These are phyloP conservation scores for Lepus townsendii DNA, from an alignment of 2,797 vertebrate species.

Conservation along the genomic window DNA sequence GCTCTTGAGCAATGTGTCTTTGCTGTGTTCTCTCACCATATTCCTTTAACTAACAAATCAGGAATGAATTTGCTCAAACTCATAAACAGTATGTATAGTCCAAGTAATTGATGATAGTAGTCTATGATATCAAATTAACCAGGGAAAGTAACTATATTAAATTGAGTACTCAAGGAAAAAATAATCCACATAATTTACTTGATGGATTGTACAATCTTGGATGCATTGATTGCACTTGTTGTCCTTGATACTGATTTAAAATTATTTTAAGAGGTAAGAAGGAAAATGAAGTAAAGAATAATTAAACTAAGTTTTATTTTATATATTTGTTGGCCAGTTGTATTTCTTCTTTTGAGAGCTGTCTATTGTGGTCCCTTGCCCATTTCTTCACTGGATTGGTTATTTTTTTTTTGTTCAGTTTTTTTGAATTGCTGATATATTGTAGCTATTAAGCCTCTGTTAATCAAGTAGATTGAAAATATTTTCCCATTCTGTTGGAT, in stretches of 20 bases:
- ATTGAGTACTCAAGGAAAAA: not conserved
- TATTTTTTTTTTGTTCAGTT: too few species aligned
- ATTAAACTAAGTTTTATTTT: conserved; percentile 35
- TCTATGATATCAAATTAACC: not conserved
- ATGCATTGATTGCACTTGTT: not conserved
- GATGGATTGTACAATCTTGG: conserved; percentile 3
- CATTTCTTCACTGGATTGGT: too few species aligned
- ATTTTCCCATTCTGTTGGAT: too few species aligned
- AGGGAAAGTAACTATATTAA: conserved; percentile 7
- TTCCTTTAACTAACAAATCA: not conserved
- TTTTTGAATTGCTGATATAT: too few species aligned
- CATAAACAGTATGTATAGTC: not conserved
- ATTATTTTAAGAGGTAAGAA: conserved; percentile 1
- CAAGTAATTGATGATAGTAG: not conserved
- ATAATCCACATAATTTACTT: conserved; percentile 41
- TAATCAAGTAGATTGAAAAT: too few species aligned
- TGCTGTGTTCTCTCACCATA: conserved; percentile 2
- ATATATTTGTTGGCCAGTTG: too few species aligned
- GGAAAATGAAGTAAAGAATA: not conserved
- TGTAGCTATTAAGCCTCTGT: too few species aligned
- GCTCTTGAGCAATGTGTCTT: not conserved
- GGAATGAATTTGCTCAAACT: conserved; percentile 11
- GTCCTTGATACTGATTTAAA: not conserved
- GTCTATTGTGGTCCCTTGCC: too few species aligned
- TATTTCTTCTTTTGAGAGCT: too few species aligned